phyloP scores from a whole-genome alignment of 2,888 invertebrate species.

The Apeira syringaria region DNA sequence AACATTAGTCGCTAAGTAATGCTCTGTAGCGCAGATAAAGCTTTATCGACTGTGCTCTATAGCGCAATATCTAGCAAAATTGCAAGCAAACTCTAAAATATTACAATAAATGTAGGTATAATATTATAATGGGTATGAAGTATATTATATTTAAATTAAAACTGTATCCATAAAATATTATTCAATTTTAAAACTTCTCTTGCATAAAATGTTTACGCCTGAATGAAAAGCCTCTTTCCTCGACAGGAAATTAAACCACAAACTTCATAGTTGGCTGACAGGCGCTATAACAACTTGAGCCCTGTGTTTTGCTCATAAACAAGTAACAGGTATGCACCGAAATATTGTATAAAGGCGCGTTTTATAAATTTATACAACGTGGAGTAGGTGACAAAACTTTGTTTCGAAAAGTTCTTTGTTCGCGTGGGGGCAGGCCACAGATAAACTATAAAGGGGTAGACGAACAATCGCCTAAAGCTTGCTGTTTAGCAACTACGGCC shows the following conservation, averaged over 20 bases:
- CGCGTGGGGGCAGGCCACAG: constrained; percentile 27
- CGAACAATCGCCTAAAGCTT: constrained; percentile 33
- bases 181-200: too few relatives aligned
- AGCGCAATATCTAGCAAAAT: too few relatives aligned
- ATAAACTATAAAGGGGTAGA: too few relatives aligned
- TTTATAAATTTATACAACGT: constrained; percentile 36
- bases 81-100: too few relatives aligned
- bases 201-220: constrained; percentile 23
- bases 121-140: too few relatives aligned
- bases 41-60: too few relatives aligned
- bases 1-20: too few relatives aligned
- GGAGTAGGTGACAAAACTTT: constrained; percentile 29
- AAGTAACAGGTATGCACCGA: constrained; percentile 26
- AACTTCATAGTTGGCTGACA: constrained; percentile 27
- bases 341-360: constrained; percentile 32
- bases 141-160: too few relatives aligned
- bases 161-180: too few relatives aligned
- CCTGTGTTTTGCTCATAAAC: constrained; percentile 28
- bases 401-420: constrained; percentile 42
- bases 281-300: constrained; percentile 22
- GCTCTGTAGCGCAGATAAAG: too few relatives aligned
- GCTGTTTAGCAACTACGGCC: background rate
- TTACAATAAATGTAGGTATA: too few relatives aligned
- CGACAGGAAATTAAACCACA: constrained; percentile 36
- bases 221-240: constrained; percentile 29